Conservation (phyloP, 2,113 vertebrate genomes). For the Sorex araneus region DNA sequence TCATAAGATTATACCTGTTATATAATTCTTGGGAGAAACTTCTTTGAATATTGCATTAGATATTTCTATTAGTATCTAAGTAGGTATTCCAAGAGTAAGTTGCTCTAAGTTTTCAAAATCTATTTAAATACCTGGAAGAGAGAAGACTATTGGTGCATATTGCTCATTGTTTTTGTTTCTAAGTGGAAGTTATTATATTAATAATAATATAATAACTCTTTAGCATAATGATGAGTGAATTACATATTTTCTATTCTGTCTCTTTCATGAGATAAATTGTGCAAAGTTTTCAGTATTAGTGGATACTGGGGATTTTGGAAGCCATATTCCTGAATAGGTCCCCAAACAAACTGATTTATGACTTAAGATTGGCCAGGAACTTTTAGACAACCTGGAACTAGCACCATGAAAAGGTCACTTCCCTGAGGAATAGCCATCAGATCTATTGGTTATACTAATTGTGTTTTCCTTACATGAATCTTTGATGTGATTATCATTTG, state of each 20-base stretch:
- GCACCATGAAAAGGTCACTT: neutral
- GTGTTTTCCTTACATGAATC: neutral
- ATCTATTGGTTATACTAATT: neutral
- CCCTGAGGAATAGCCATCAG: neutral
- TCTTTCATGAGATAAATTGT: neutral
- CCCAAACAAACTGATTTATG: neutral
- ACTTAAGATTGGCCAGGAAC: no score
- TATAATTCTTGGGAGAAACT: neutral
- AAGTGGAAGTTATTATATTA: neutral
- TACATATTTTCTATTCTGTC: neutral
- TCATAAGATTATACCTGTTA: neutral
- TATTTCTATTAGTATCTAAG: no score
- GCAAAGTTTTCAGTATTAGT: neutral
- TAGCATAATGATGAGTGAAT: neutral
- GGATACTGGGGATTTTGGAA: neutral
- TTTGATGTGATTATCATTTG: neutral
- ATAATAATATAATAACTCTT: no score
- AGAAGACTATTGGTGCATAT: neutral
- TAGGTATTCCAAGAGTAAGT: neutral
- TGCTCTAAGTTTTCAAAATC: slow-evolving; percentile 14
- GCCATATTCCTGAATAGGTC: neutral
- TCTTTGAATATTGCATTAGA: neutral
- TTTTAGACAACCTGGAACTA: neutral
- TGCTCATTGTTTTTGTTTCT: neutral
- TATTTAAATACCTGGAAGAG: neutral